These are phyloP conservation scores for Lepus americanus DNA, from an alignment of 2,113 vertebrate species.

Conservation along the genomic window DNA sequence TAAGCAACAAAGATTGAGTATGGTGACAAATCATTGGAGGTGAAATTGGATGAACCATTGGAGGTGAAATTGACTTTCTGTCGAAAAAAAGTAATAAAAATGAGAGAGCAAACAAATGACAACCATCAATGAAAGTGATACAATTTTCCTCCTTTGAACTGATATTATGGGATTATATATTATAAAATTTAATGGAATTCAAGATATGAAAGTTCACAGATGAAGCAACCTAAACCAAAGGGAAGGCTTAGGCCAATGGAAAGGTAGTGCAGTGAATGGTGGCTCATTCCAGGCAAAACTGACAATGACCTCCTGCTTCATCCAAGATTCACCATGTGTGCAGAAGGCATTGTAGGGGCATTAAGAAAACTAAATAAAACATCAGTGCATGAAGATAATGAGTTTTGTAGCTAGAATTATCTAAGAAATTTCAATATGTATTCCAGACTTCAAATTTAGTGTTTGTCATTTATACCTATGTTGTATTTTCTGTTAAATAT, in stretches of 20 bases:
- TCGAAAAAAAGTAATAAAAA: neutral
- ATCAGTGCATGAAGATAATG: neutral
- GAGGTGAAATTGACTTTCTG: neutral
- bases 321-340: neutral
- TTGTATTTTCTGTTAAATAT: slow-evolving; percentile 24
- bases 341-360: neutral
- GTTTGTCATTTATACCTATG: neutral
- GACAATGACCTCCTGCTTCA: neutral
- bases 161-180: neutral
- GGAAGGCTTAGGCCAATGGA: neutral
- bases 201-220: neutral
- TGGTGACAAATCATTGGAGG: neutral
- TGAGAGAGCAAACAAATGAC: slow-evolving; percentile 41
- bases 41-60: neutral
- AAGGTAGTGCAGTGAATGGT: neutral
- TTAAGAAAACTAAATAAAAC: neutral
- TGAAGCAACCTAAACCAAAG: neutral
- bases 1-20: neutral
- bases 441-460: neutral
- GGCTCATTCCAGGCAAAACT: neutral
- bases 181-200: slow-evolving; percentile 3
- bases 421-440: neutral
- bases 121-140: neutral
- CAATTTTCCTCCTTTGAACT: neutral
- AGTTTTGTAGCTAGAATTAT: neutral